These are phyloP conservation scores for Chromis chromis DNA, from an alignment of 2,797 vertebrate species.

Conservation along the genomic window DNA sequence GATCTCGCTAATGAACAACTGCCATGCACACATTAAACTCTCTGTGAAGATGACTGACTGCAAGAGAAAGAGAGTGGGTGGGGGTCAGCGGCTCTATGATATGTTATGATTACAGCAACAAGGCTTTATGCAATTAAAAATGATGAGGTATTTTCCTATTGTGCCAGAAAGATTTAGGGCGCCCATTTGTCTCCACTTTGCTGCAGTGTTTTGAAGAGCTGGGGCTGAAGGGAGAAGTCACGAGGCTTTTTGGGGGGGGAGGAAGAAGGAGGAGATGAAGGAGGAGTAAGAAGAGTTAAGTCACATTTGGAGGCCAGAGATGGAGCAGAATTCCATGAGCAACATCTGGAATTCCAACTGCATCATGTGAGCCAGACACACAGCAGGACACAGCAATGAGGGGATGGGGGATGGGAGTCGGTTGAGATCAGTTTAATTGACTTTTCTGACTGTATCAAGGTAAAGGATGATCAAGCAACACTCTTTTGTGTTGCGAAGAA, in stretches of 20 bases:
- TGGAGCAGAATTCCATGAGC: slow-evolving; percentile 83
- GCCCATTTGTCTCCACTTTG: slow-evolving; percentile 66
- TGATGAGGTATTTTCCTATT: slow-evolving; percentile 73
- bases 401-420: slow-evolving; percentile 52
- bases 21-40: slow-evolving; percentile 12
- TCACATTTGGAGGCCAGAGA: slow-evolving; percentile 81
- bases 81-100: slow-evolving; percentile 44
- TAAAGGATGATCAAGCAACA: background rate
- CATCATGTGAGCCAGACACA: slow-evolving; percentile 71
- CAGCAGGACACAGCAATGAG: slow-evolving; percentile 49
- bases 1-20: slow-evolving; percentile 61
- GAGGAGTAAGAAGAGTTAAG: slow-evolving; percentile 61
- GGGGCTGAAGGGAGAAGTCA: slow-evolving; percentile 65
- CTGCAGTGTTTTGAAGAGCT: slow-evolving; percentile 66
- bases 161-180: slow-evolving; percentile 64
- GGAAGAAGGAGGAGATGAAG: slow-evolving; percentile 39
- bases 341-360: slow-evolving; percentile 87
- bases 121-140: slow-evolving; percentile 47
- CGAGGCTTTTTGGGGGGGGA: slow-evolving; percentile 56
- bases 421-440: slow-evolving; percentile 33
- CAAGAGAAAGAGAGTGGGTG: slow-evolving; percentile 14
- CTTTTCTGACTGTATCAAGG: background rate
- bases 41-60: slow-evolving; percentile 37
- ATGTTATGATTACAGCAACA: slow-evolving; percentile 58
- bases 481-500: too few relatives aligned